Evolutionary conservation across 2,797 vertebrate genomes (phyloP), one percentile per base, ranked within the genome.

Genomic region (Uromys caudimaculatus): DNA sequence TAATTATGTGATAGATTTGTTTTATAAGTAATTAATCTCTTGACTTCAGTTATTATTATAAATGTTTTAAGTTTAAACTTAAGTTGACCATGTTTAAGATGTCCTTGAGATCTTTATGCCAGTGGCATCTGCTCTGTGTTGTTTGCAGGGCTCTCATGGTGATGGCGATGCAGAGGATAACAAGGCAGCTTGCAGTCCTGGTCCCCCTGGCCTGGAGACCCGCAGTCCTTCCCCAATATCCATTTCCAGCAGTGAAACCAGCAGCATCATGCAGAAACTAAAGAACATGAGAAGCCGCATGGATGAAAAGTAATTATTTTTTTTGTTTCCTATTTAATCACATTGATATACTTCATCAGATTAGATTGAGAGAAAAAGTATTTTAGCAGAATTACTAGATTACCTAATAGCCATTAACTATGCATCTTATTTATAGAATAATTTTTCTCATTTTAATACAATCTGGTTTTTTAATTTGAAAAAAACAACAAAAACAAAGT

Each of bases 251-350:
- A 99, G 99, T 93, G 99, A 99, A 97, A 99, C 99, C 0, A 99
- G 99, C 98, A 99, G 99, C 98, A 99, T 99, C 98, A 99, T 99
- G 99, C 99, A 99, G 98, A 99, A 99, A 97, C 99, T 99, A 54
- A 99, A 99, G 98, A 99, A 99, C 99, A 99, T 99, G 99, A 99
- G 99, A 97, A 99, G 99, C 96, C 99, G 99, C 96, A 99, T 99
- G 99, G 99, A 99, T 97, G 99, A 99, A 98, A 99, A 99, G 99
- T 99, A 99, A 99, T 97, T 98, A 62, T 79, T 97, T 93, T 92
- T 32, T 93, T 90, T n/a, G 64, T 35, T 58, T 96, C 75, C 69
- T 92, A 2, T 89, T 95, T 56, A 78, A 38, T 95, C 92, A 85
- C 4, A 32, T 50, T 93, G 67, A 79, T 84, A 47, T 87, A 67